These are phyloP conservation scores for Cryptoblepharus egeriae DNA, from an alignment of 2,797 vertebrate species.

Conservation along the genomic window DNA sequence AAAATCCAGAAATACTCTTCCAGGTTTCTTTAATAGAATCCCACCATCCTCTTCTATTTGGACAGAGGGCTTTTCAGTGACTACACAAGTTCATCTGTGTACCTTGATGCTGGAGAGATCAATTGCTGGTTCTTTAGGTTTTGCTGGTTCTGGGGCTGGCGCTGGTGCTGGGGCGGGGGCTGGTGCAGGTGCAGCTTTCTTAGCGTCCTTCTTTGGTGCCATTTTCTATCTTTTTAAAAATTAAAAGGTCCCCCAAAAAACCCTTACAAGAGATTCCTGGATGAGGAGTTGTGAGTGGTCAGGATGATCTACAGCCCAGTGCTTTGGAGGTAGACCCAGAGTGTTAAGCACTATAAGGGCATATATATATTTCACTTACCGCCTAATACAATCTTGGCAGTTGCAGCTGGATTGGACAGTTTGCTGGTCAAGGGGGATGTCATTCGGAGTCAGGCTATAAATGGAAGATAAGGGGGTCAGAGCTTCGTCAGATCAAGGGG, in stretches of 20 bases:
- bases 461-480: constrained; percentile 81
- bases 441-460: constrained; percentile 83
- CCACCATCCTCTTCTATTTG: background rate
- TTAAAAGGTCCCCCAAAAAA: constrained; percentile 57
- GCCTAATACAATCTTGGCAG: constrained; percentile 78
- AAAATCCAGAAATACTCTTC: background rate
- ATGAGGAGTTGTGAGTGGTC: constrained; percentile 71
- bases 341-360: constrained; percentile 77
- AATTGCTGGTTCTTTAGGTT: constrained; percentile 81
- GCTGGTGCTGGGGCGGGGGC: constrained; percentile 57
- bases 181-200: constrained; percentile 76
- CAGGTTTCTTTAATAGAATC: background rate
- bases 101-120: constrained; percentile 85
- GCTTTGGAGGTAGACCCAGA: constrained; percentile 77
- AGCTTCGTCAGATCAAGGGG: constrained; percentile 72
- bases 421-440: constrained; percentile 81
- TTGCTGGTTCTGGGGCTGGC: constrained; percentile 71
- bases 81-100: constrained; percentile 61
- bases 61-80: constrained; percentile 45
- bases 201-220: constrained; percentile 87
- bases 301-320: constrained; percentile 76
- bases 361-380: constrained; percentile 88
- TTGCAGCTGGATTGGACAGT: constrained; percentile 86
- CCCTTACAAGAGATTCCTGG: constrained; percentile 70
- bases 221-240: constrained; percentile 73